A percentile compares a stretch with the other conserved stretches of the same genome.
These are phyloP conservation scores for Turritopsis dohrnii DNA, from an alignment of 30 jellyfish, hydroid and myxozoan genomes.

Conservation along the genomic window DNA sequence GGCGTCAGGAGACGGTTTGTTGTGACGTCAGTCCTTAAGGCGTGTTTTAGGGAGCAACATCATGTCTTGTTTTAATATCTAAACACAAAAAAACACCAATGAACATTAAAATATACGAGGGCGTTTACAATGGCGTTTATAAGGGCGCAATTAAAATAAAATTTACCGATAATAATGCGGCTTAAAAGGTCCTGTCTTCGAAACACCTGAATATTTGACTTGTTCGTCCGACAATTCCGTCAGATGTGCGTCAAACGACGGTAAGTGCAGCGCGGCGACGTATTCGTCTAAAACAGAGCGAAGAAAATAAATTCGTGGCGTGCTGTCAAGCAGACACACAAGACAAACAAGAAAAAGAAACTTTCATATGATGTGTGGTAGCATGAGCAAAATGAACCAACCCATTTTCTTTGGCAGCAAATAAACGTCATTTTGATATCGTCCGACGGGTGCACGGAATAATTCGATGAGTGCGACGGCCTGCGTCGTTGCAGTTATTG, in stretches of 20 bases:
- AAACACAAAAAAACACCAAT: too few relatives aligned
- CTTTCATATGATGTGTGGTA: too few relatives aligned
- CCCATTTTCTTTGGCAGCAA: constrained; percentile 99
- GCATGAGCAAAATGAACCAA: constrained; percentile 9
- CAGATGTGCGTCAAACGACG: constrained; percentile 91
- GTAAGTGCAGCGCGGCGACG: constrained; percentile 94
- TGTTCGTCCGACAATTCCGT: constrained; percentile 94
- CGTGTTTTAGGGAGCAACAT: neutral
- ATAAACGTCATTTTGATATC: constrained; percentile 93
- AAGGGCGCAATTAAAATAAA: neutral
- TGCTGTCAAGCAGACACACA: too few relatives aligned
- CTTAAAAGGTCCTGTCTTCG: constrained; percentile 97
- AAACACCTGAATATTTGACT: constrained; percentile 91
- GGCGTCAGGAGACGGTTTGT: neutral
- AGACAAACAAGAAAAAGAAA: too few relatives aligned
- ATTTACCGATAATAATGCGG: constrained; percentile 95
- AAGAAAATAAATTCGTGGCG: too few relatives aligned
- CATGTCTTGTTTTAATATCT: neutral
- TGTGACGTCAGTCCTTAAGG: neutral
- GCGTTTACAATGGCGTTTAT: too few relatives aligned
- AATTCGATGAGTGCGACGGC: constrained; percentile 98
- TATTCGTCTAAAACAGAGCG: constrained; percentile 66
- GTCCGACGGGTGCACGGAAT: constrained; percentile 90
- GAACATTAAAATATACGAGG: too few relatives aligned
- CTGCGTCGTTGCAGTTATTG: constrained; percentile 98